Base-by-base conservation (phyloP, 1,140 invertebrate species). In the Lasaia peninsularis region DNA sequence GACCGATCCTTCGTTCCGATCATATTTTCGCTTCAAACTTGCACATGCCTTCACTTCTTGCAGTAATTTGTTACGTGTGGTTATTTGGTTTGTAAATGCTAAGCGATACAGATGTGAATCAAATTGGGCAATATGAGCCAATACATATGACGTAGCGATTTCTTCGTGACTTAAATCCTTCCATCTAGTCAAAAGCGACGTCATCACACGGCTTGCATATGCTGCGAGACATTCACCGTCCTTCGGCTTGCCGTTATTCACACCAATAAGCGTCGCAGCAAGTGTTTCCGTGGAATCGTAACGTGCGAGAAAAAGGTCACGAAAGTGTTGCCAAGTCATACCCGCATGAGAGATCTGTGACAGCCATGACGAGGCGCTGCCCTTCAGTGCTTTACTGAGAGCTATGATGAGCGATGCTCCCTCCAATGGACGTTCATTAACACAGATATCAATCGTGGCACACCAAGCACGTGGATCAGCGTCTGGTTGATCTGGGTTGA, bases 271-370 rank as follows among this genome's bases (percentile, higher is more conserved):
- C 6, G 18, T 37, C n/a, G 6, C 52, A 6, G 52, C 52, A 5
- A 12, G 16, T 35, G 58, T 60, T 18, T 60, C 58, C 0, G 11
- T 6, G 1, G 1, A 16, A 1, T 24, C 52, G n/a, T 50, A 60
- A 16, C 58, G 31, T 2, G 52, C 32, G 2, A 16, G 9, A 14
- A 60, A 60, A 1, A 60, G 12, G 1, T 60, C 52, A n/a, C 54
- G 54, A 5, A 60, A 60, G 12, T 60, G 11, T 0, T 5, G n/a
- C 58, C 58, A 60, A n/a, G 31, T 60, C 10, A 60, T 60, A 2
- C 52, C 52, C 2, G 58, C 18, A 55, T 58, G 51, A 9, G 49
- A 35, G 7, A 58, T 12, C 12, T 54, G 51, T 12, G 51, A 37
- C 2, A 60, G 48, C 52, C 48, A 55, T 14, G 40, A 28, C 1